Evolutionary conservation across 2,113 vertebrate genomes (phyloP).

Genomic region (Channa argus): DNA sequence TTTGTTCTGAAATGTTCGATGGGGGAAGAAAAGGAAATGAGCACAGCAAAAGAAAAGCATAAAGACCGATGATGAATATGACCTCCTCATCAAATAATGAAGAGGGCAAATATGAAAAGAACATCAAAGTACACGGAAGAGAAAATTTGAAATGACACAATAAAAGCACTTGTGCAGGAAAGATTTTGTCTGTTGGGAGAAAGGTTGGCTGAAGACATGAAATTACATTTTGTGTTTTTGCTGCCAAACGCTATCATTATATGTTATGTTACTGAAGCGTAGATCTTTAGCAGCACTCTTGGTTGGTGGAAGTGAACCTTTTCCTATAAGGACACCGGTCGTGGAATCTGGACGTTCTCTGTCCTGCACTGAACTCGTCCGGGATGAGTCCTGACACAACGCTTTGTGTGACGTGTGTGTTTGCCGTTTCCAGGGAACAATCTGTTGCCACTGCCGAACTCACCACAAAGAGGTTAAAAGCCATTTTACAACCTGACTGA

Average conservation of each 20-base stretch:
- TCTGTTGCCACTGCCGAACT: slow-evolving; percentile 52
- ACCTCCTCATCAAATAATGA: neutral
- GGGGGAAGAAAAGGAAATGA: slow-evolving; percentile 11
- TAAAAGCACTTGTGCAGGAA: slow-evolving; percentile 2
- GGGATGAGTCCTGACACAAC: slow-evolving; percentile 27
- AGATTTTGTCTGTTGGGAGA: neutral
- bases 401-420: slow-evolving; percentile 47
- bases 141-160: slow-evolving; percentile 13
- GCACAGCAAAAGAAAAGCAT: neutral
- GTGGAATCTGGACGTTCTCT: slow-evolving; percentile 12
- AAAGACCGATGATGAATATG: neutral
- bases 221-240: slow-evolving; percentile 37
- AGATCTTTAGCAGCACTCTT: slow-evolving; percentile 11
- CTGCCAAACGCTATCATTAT: slow-evolving; percentile 52
- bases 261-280: slow-evolving; percentile 26
- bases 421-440: slow-evolving; percentile 74
- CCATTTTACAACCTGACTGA: slow-evolving; percentile 66
- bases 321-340: slow-evolving; percentile 28
- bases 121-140: neutral
- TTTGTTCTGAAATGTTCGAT: slow-evolving; percentile 3
- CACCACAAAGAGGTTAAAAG: slow-evolving; percentile 68
- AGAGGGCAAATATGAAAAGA: slow-evolving; percentile 15
- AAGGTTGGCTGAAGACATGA: slow-evolving; percentile 17
- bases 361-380: slow-evolving; percentile 19
- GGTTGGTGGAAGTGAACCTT: slow-evolving; percentile 36